Percentiles rank a stretch among this genome's conserved stretches.
Conservation (phyloP, 2,888 invertebrate genomes). For the Lasiommata megera region DNA sequence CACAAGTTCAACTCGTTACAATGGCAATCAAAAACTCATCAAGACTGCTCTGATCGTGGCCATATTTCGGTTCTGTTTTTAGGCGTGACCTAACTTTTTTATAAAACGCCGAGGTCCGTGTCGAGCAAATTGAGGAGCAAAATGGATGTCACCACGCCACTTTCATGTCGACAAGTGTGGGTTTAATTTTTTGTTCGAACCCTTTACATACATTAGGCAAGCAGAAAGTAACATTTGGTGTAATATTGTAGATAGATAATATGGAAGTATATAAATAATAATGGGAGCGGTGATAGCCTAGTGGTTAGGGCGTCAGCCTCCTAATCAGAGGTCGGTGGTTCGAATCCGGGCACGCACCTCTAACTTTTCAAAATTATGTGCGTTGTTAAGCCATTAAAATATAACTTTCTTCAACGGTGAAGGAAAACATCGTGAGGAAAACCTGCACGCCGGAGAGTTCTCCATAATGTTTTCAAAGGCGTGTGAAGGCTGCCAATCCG, state of each 20-base stretch:
- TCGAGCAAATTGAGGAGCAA: constrained; percentile 3
- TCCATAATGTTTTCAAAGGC: no score
- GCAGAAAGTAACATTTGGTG: background rate
- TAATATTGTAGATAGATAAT: background rate
- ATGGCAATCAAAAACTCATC: constrained; percentile 24
- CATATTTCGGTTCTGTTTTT: constrained; percentile 14
- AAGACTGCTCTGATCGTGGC: constrained; percentile 8
- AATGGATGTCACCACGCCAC: constrained; percentile 10
- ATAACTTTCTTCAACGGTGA: no score
- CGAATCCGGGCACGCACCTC: no score
- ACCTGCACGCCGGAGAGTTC: no score
- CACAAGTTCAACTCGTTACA: background rate
- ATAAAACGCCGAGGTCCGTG: background rate
- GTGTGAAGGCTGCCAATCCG: no score
- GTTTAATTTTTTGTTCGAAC: constrained; percentile 14
- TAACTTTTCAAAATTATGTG: no score
- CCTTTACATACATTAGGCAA: constrained; percentile 3
- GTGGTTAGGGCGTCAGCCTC: no score
- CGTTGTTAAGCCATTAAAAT: no score
- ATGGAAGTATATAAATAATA: background rate
- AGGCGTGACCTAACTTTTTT: constrained; percentile 5
- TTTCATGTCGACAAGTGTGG: constrained; percentile 1
- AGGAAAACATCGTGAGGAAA: no score
- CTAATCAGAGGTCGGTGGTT: no score
- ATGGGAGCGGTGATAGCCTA: no score